phyloP scores from a whole-genome alignment of 2,113 vertebrate genomes.

The Atractosteus spatula region DNA sequence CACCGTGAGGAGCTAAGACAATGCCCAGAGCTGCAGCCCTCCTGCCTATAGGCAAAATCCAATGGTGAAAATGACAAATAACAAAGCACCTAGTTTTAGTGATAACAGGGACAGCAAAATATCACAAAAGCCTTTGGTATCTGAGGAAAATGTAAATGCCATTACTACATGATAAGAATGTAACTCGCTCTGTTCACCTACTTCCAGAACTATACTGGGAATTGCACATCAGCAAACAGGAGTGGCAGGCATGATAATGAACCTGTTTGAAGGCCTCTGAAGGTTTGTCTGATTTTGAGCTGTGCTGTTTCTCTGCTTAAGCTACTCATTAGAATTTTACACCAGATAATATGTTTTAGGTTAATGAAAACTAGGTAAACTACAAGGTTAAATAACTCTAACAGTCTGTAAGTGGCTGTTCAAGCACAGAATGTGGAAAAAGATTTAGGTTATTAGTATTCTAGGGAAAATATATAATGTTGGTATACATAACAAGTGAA shows the following conservation, averaged over 20 bases:
- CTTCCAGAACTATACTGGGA: conserved; percentile 2
- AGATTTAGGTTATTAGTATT: too few relatives aligned
- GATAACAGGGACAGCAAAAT: conserved; percentile 6
- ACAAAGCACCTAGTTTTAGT: conserved; percentile 21
- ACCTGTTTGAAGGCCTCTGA: not conserved
- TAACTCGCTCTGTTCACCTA: not conserved
- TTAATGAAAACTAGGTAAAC: conserved; percentile 52
- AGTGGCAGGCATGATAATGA: not conserved
- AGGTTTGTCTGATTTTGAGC: not conserved
- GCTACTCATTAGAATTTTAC: conserved; percentile 43
- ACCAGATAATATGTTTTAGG: conserved; percentile 43
- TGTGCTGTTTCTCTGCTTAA: conserved; percentile 31
- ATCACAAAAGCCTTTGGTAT: conserved; percentile 4
- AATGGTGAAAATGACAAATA: conserved; percentile 50
- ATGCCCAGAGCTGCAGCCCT: conserved; percentile 35
- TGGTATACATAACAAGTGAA: too few relatives aligned
- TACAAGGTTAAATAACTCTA: conserved; percentile 38
- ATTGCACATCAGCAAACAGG: not conserved
- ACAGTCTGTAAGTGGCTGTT: conserved; percentile 58
- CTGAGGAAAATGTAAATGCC: conserved; percentile 18
- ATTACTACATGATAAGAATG: conserved; percentile 8
- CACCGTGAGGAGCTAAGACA: conserved; percentile 49
- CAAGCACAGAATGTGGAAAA: conserved; percentile 26
- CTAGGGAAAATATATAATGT: too few relatives aligned
- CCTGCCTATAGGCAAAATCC: conserved; percentile 39